Evolutionary conservation across 2,888 invertebrate genomes (phyloP), one percentile per base, ranked within the genome.

Genomic region (Abrostola tripartita): DNA sequence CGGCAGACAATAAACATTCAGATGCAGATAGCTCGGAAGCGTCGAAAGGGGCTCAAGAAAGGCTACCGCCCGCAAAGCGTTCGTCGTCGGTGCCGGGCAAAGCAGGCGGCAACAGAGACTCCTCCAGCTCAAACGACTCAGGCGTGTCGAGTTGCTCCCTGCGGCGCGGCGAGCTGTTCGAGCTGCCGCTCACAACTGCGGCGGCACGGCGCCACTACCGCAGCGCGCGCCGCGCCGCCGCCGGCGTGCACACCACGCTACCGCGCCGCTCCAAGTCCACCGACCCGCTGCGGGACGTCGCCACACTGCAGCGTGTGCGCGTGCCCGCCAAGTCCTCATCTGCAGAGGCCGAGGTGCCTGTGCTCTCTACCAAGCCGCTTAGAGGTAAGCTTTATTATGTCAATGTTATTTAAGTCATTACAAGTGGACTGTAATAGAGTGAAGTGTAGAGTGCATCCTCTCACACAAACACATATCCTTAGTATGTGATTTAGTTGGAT

Each of bases 121-220:
- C 97, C 0, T 97, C 97, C 5, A 97, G 97, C 83, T 97, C 97
- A 36, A 97, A 97, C 84, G 97, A 97, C 89, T 97, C 97, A 0
- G 97, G 97, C 4, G 97, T 97, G 0, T 96, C 96, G 0, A 96
- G 96, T 6, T 96, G 96, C n/a, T 96, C 96, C 2, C 86, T 95
- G 52, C 95, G 95, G 57, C 96, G 95, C 58, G 81, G 75, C 5
- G 85, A 84, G 40, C 93, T 95, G 65, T 93, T 96, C 78, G 96
- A 97, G 86, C 85, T 96, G 59, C 96, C 96, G 5, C 86, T 95
- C 47, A 95, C 96, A 10, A 95, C 95, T 47, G 91, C 95, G 55
- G 90, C 93, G 0, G 86, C 93, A 76, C 91, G 95, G 24, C 95
- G 95, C 53, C 93, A 94, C 66, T 92, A 92, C 76, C 96, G 96